A percentile compares a stretch with the other conserved stretches of the same genome.
These are phyloP conservation scores for Leptinotarsa tumamoca DNA, from an alignment of 2,888 invertebrate genomes.

Conservation along the genomic window DNA sequence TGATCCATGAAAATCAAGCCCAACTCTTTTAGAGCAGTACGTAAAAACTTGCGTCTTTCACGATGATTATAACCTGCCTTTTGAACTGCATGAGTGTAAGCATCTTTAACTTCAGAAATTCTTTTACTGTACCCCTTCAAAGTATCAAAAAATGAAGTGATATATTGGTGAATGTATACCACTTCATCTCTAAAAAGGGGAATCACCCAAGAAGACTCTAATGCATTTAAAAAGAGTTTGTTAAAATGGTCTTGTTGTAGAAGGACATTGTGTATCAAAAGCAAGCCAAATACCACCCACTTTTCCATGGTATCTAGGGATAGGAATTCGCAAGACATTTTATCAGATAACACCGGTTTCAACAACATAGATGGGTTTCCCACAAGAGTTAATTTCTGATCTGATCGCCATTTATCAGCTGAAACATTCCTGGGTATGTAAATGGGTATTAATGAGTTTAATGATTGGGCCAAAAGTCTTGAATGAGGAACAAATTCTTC, in stretches of 20 bases:
- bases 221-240: constrained; percentile 90
- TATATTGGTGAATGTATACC: constrained; percentile 93
- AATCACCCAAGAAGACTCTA: constrained; percentile 95
- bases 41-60: constrained; percentile 94
- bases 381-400: constrained; percentile 92
- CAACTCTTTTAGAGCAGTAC: constrained; percentile 95
- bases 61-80: constrained; percentile 93
- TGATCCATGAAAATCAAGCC: constrained; percentile 96
- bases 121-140: constrained; percentile 95
- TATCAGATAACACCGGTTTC: constrained; percentile 94
- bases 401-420: constrained; percentile 94
- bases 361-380: constrained; percentile 94
- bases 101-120: constrained; percentile 95
- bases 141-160: constrained; percentile 92
- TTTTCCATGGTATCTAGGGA: constrained; percentile 95
- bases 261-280: constrained; percentile 89
- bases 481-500: constrained; percentile 98
- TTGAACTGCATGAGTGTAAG: constrained; percentile 89
- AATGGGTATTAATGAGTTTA: constrained; percentile 88
- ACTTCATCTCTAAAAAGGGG: constrained; percentile 97
- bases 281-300: constrained; percentile 96
- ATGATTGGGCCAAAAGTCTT: constrained; percentile 84
- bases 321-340: constrained; percentile 97
- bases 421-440: constrained; percentile 91
- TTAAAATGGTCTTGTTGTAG: constrained; percentile 81